phyloP scores from a whole-genome alignment of 2,797 vertebrate genomes.

The Peromyscus aztecus region DNA sequence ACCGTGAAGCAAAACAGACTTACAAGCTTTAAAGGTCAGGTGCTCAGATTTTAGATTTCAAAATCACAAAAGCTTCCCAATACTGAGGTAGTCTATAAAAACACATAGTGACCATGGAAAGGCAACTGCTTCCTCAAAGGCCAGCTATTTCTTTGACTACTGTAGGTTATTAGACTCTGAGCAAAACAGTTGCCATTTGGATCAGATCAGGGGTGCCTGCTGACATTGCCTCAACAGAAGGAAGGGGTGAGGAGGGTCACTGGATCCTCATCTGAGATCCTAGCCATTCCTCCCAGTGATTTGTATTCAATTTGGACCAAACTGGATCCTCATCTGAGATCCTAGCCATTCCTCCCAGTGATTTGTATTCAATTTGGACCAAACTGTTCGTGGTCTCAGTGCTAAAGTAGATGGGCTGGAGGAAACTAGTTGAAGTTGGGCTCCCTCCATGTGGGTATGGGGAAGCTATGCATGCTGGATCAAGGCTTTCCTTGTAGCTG shows the following conservation, averaged over 20 bases:
- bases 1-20: background rate
- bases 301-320: background rate
- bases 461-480: background rate
- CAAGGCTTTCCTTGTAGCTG: background rate
- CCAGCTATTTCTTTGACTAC: background rate
- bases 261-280: background rate
- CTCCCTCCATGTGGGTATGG: background rate
- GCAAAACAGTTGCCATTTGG: background rate
- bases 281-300: too few relatives aligned
- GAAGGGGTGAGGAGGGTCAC: background rate
- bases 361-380: background rate
- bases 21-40: too few relatives aligned
- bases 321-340: background rate
- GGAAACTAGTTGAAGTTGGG: background rate
- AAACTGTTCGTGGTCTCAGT: background rate
- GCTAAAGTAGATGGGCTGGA: background rate
- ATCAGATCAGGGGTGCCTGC: background rate
- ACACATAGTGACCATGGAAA: accelerated
- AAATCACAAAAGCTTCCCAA: background rate
- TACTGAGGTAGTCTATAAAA: background rate
- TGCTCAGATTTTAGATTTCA: background rate
- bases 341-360: too few relatives aligned
- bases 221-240: too few relatives aligned
- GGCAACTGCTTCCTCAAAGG: background rate
- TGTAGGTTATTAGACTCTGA: background rate